phyloP scores from a whole-genome alignment of 1,140 invertebrate species.

The Spodoptera frugiperda region DNA sequence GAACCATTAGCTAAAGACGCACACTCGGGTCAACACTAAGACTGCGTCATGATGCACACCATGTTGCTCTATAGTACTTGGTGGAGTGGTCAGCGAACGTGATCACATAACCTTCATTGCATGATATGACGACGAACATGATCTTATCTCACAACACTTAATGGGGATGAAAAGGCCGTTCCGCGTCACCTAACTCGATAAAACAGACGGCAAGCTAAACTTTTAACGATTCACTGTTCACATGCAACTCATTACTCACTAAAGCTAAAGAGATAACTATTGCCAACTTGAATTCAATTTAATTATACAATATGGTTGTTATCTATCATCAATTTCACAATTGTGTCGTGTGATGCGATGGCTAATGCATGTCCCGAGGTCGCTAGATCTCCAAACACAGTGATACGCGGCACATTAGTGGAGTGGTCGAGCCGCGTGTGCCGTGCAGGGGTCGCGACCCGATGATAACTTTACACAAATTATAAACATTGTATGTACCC shows the following conservation, averaged over 20 bases:
- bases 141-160: no score
- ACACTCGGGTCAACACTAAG: no score
- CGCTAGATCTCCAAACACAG: constrained; percentile 2
- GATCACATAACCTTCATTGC: no score
- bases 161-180: neutral
- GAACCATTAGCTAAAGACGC: no score
- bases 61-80: no score
- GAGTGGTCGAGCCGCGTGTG: neutral
- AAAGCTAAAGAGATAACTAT: constrained; percentile 11
- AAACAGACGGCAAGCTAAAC: neutral
- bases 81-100: no score
- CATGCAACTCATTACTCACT: neutral
- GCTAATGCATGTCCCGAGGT: constrained; percentile 14
- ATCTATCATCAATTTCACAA: neutral
- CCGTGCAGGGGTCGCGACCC: constrained; percentile 10
- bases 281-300: neutral
- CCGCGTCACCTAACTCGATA: neutral
- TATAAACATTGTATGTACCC: constrained; percentile 46
- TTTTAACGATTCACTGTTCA: neutral
- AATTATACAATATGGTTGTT: neutral
- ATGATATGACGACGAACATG: no score
- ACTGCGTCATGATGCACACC: no score
- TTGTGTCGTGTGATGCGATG: neutral
- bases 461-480: constrained; percentile 42
- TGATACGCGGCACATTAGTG: neutral